These are phyloP conservation scores for Pelvicachromis taeniatus DNA, from an alignment of 2,113 vertebrate genomes.

Conservation along the genomic window DNA sequence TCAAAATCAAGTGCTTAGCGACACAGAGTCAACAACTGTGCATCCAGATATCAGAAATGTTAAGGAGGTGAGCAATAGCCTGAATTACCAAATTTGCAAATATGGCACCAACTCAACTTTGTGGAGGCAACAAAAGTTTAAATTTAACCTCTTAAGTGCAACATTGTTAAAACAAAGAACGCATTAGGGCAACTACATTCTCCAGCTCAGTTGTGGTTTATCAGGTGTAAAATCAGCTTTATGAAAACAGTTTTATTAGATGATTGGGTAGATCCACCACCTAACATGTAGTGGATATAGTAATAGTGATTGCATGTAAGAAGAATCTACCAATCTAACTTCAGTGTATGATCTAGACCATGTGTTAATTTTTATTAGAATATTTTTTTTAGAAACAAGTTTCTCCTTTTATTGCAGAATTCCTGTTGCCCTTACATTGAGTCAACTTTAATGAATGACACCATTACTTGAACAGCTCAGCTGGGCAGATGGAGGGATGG, in stretches of 20 bases:
- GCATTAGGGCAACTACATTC: background rate
- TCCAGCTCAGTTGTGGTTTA: background rate
- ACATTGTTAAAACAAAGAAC: background rate
- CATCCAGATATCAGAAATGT: background rate
- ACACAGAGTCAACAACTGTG: background rate
- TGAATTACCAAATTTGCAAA: background rate
- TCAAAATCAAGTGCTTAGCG: background rate
- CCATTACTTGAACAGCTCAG: background rate
- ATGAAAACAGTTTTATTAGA: background rate
- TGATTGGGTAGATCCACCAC: background rate
- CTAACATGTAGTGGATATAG: background rate
- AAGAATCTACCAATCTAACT: background rate
- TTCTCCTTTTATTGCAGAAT: background rate
- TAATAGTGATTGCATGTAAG: background rate
- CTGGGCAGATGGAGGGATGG: background rate
- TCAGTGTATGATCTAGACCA: background rate
- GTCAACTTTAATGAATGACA: conserved; percentile 18
- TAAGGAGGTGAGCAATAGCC: background rate
- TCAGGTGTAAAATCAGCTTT: background rate
- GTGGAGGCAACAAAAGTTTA: background rate
- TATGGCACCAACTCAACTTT: background rate
- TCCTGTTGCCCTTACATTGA: background rate
- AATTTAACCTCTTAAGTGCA: background rate
- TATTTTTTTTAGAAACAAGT: background rate
- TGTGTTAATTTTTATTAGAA: background rate